phyloP scores from a whole-genome alignment of 2,797 vertebrate genomes.

The Melopsittacus undulatus region DNA sequence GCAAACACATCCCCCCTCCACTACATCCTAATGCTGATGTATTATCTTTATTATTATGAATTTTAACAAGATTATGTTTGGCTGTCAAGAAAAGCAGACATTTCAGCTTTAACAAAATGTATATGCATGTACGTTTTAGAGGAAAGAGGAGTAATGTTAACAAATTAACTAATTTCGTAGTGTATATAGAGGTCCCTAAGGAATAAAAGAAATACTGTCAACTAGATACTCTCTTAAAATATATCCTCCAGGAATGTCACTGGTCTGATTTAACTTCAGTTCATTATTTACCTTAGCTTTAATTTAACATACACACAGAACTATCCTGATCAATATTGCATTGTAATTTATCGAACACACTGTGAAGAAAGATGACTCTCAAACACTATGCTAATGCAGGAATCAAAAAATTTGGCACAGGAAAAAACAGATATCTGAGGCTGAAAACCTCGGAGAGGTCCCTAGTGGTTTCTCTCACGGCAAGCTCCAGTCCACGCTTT shows the following conservation, averaged over 20 bases:
- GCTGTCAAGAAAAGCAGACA: not conserved
- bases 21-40: not conserved
- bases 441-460: not conserved
- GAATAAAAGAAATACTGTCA: not conserved
- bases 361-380: not conserved
- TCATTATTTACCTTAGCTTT: not conserved
- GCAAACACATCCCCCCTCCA: not conserved
- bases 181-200: not conserved
- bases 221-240: not conserved
- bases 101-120: not conserved
- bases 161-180: not conserved
- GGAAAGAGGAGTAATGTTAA: not conserved
- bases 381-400: not conserved
- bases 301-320: not conserved
- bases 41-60: not conserved
- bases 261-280: not conserved
- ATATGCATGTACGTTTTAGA: fast-evolving
- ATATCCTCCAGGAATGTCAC: not conserved
- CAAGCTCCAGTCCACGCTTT: too few species aligned
- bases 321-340: not conserved
- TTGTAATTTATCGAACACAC: not conserved
- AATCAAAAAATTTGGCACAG: not conserved
- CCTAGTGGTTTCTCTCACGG: not conserved
- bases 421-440: not conserved
- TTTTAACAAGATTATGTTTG: not conserved